Evolutionary conservation across 2,113 vertebrate genomes (phyloP), one percentile per base, ranked within the genome.

Genomic region (Rhadina sibilatrix): DNA sequence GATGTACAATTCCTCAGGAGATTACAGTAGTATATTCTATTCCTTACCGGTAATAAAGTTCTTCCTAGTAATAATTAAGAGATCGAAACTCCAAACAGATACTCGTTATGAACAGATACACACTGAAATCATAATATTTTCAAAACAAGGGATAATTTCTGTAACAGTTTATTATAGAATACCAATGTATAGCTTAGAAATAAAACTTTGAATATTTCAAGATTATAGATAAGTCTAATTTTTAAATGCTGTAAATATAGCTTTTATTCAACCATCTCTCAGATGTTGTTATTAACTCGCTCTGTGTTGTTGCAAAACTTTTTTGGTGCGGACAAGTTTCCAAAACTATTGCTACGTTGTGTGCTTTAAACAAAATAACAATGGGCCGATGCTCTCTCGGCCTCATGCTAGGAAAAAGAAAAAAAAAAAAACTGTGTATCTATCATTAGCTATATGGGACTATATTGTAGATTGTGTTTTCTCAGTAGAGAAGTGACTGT

Each of bases 111-210:
- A 98, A 98, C 98, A 98, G 98, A 98, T 98, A 98, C 98, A 98
- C 97, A 98, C 97, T 97, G 94, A 98, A 98, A 97, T 98, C 98
- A 98, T 98, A 98, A 98, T 98, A 99, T 99, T 99, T 99, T 99
- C 98, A 99, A 99, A 98, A 98, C 98, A 98, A 99, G 98, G 98
- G 98, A 99, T 99, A 98, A 98, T 99, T 99, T 99, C 98, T 99
- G 98, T 99, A 99, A 98, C 98, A 97, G 97, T 99, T 99, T 99
- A 98, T 98, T 99, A 98, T 99, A 99, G 98, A 99, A 98, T 98
- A 99, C 98, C 98, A 98, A 98, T 99, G 98, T 99, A 99, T 99
- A 99, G 99, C 98, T 99, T 99, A 99, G 99, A 99, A 98, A 98
- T 98, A 98, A 98, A 98, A 97, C 98, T 99, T 99, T 98, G 98